phyloP scores from a whole-genome alignment of 2,888 invertebrate species.

The Eurois occulta region DNA sequence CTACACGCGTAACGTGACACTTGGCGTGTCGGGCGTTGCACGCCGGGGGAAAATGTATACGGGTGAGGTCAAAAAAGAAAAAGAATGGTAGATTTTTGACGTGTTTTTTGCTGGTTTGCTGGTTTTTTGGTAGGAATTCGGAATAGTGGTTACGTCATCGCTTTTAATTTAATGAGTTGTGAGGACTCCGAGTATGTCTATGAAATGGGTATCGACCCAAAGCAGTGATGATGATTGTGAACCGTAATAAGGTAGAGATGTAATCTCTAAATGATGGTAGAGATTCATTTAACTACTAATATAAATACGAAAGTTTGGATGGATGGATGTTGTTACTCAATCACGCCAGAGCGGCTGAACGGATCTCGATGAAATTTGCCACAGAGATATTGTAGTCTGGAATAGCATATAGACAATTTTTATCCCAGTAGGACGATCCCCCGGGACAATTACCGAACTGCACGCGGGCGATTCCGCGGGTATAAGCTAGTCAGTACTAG shows the following conservation, averaged over 20 bases:
- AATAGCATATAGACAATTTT: too few relatives aligned
- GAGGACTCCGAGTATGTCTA: neutral
- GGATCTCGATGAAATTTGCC: neutral
- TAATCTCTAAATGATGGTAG: neutral
- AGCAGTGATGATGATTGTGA: neutral
- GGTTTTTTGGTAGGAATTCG: neutral
- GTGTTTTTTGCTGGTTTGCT: neutral
- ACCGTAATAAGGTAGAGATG: neutral
- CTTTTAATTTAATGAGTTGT: neutral
- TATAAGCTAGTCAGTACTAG: neutral
- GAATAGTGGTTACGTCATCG: too few relatives aligned
- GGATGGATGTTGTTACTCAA: neutral
- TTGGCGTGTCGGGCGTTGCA: constrained; percentile 68
- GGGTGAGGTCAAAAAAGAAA: constrained; percentile 28
- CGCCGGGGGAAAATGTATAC: constrained; percentile 51
- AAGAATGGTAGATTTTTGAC: neutral
- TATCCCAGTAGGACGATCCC: too few relatives aligned
- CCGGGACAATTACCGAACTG: too few relatives aligned
- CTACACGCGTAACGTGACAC: constrained; percentile 72
- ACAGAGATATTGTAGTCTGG: too few relatives aligned
- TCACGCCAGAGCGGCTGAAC: neutral
- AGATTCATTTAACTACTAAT: neutral
- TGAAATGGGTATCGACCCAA: neutral
- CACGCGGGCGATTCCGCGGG: too few relatives aligned
- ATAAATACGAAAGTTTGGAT: neutral